Evolutionary conservation across 2,888 invertebrate genomes (phyloP).

Genomic region (Philaethria dido): DNA sequence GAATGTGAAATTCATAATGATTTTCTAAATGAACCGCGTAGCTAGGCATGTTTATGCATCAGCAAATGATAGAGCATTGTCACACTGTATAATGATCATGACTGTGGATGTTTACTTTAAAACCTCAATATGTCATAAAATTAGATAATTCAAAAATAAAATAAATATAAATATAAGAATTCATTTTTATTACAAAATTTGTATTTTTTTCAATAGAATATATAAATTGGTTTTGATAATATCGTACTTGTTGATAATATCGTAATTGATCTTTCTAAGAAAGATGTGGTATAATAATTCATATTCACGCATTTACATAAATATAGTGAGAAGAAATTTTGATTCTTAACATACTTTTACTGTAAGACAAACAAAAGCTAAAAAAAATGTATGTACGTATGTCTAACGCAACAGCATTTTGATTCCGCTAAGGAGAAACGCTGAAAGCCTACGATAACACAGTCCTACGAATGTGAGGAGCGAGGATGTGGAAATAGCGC

Average conservation of each 20-base stretch:
- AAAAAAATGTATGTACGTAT: background rate
- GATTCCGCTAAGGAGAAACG: constrained; percentile 13
- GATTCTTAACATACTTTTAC: background rate
- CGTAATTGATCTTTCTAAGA: no score
- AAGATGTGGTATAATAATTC: no score
- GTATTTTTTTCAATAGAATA: no score
- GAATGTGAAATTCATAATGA: constrained; percentile 18
- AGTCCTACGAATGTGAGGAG: constrained; percentile 16
- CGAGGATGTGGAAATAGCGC: constrained; percentile 38
- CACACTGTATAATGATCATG: background rate
- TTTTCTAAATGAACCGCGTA: constrained; percentile 13
- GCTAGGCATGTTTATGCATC: constrained; percentile 18
- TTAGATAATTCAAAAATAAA: background rate
- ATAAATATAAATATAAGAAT: background rate
- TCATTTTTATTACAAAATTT: no score
- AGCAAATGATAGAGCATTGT: constrained; percentile 2
- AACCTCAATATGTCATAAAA: background rate
- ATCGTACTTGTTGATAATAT: no score
- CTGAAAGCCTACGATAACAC: constrained; percentile 38
- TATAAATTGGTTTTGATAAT: no score
- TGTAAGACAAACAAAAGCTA: background rate
- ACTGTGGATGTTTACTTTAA: background rate
- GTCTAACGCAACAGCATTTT: background rate
- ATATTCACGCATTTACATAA: no score
- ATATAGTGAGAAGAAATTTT: background rate